Evolutionary conservation across 2,113 vertebrate genomes (phyloP).

Genomic region (Geococcyx californianus): DNA sequence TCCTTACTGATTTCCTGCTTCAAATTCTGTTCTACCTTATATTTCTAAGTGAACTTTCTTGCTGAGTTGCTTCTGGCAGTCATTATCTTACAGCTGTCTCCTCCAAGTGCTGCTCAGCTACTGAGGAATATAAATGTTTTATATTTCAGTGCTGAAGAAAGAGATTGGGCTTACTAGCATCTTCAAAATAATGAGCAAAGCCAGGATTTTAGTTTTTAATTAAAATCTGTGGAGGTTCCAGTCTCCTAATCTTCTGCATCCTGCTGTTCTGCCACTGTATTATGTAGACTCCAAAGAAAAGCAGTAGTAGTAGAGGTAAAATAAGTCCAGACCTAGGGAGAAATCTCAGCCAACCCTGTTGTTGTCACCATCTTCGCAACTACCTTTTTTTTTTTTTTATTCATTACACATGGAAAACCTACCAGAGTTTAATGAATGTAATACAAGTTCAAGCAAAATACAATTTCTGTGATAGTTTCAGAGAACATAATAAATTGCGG

Average conservation of each 20-base stretch:
- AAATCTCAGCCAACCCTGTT: neutral
- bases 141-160: neutral
- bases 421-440: neutral
- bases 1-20: neutral
- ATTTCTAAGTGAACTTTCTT: neutral
- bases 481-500: neutral
- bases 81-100: neutral
- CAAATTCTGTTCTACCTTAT: neutral
- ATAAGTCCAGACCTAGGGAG: neutral
- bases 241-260: neutral
- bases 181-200: neutral
- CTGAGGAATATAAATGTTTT: neutral
- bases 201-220: neutral
- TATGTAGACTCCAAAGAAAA: neutral
- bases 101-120: neutral
- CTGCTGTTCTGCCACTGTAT: neutral
- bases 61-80: neutral
- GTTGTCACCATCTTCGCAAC: neutral
- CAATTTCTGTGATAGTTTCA: neutral
- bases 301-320: neutral
- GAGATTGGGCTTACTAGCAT: neutral
- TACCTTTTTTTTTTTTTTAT: neutral
- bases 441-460: neutral
- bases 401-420: neutral
- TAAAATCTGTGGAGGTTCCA: rapidly evolving